These are phyloP conservation scores for Protobothrops mucrosquamatus DNA, from an alignment of 2,113 vertebrate genomes.

Conservation along the genomic window DNA sequence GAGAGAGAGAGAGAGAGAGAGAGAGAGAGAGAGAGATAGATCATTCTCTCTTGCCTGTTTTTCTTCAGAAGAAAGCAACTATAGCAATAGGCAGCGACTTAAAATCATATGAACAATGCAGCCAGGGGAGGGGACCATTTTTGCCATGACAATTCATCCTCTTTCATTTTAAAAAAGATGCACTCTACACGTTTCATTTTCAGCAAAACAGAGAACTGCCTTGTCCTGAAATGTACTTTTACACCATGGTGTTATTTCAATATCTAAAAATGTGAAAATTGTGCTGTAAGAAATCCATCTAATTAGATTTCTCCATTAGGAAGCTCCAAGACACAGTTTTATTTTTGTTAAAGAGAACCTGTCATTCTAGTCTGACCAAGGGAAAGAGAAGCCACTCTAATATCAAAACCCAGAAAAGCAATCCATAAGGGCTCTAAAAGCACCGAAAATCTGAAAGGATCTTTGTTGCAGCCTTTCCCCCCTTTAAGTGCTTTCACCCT, in stretches of 20 bases:
- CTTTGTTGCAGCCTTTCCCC: background rate
- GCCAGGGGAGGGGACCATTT: background rate
- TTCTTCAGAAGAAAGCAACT: constrained; percentile 47
- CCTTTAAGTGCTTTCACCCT: background rate
- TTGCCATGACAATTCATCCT: background rate
- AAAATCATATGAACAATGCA: background rate
- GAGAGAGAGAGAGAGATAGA: too few species aligned
- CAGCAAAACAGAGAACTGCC: constrained; percentile 21
- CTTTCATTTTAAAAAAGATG: background rate
- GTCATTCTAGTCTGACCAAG: background rate
- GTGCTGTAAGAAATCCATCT: background rate
- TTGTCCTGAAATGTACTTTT: constrained; percentile 37
- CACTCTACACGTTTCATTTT: background rate
- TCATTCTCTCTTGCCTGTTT: constrained; percentile 40
- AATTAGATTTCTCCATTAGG: background rate
- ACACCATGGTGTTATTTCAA: background rate
- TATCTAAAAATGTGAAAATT: background rate
- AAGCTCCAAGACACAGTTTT: background rate
- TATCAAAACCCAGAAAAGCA: background rate
- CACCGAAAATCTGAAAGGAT: background rate
- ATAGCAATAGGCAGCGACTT: constrained; percentile 30
- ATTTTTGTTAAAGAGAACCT: background rate
- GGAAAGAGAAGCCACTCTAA: background rate
- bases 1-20: too few species aligned
- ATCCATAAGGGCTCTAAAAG: background rate